These are phyloP conservation scores for Myathropa florea DNA, from an alignment of 2,888 invertebrate species.

Conservation along the genomic window DNA sequence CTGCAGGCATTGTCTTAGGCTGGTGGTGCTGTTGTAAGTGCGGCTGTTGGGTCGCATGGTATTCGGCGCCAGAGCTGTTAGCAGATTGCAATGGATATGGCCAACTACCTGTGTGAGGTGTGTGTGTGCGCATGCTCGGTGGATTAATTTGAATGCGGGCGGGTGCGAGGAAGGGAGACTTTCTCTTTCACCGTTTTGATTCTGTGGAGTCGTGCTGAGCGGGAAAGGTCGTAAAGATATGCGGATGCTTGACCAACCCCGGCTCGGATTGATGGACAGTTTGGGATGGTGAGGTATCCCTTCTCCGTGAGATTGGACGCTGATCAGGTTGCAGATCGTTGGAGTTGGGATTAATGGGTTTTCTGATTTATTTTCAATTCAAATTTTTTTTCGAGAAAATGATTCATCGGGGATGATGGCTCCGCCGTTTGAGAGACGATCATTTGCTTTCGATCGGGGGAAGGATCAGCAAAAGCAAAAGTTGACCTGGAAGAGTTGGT, in stretches of 20 bases:
- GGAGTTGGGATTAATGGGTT: neutral
- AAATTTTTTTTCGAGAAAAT: neutral
- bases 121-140: neutral
- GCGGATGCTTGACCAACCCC: neutral
- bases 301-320: neutral
- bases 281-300: neutral
- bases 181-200: neutral
- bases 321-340: neutral
- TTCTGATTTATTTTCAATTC: neutral
- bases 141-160: conserved; percentile 50
- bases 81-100: conserved; percentile 12
- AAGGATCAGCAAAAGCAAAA: too few species aligned
- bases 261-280: neutral
- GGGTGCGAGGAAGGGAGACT: neutral
- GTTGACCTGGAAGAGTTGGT: too few species aligned
- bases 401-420: too few species aligned
- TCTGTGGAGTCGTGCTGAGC: neutral
- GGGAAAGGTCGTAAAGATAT: neutral
- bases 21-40: neutral
- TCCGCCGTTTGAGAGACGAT: too few species aligned
- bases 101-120: neutral
- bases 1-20: neutral
- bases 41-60: neutral
- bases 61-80: conserved; percentile 38
- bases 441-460: too few species aligned